Conservation (phyloP, 2,888 invertebrate species). For the Tenodera sinensis region DNA sequence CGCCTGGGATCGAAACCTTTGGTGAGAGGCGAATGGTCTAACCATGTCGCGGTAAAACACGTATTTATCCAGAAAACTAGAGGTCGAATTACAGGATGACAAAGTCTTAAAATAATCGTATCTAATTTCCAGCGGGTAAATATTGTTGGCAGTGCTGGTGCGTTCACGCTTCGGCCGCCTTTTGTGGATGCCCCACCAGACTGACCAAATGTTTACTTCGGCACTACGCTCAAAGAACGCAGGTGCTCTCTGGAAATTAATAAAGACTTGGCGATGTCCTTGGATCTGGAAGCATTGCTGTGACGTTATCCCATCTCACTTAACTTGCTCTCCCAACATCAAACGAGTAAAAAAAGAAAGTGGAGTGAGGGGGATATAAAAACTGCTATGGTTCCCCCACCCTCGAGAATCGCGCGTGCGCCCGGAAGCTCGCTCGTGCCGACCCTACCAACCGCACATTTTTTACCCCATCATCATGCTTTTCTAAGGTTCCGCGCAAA, state of each 20-base stretch:
- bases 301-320: background rate
- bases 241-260: background rate
- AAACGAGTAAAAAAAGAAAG: background rate
- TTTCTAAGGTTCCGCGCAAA: slow-evolving; percentile 19
- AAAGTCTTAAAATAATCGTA: too few relatives aligned
- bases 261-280: background rate
- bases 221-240: background rate
- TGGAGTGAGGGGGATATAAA: background rate
- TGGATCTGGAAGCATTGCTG: background rate
- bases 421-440: background rate
- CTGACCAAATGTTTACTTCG: too few relatives aligned
- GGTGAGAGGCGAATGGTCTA: too few relatives aligned
- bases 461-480: slow-evolving; percentile 12
- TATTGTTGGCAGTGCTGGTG: too few relatives aligned
- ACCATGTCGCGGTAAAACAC: too few relatives aligned
- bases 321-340: background rate
- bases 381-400: background rate
- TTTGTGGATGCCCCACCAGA: too few relatives aligned
- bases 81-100: too few relatives aligned
- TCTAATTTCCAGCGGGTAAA: too few relatives aligned
- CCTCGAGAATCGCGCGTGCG: background rate
- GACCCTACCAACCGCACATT: background rate
- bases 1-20: too few relatives aligned
- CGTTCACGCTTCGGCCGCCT: too few relatives aligned
- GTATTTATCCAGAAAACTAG: too few relatives aligned